Conservation (phyloP, 1,140 invertebrate genomes). For the Pogonus chalceus region DNA sequence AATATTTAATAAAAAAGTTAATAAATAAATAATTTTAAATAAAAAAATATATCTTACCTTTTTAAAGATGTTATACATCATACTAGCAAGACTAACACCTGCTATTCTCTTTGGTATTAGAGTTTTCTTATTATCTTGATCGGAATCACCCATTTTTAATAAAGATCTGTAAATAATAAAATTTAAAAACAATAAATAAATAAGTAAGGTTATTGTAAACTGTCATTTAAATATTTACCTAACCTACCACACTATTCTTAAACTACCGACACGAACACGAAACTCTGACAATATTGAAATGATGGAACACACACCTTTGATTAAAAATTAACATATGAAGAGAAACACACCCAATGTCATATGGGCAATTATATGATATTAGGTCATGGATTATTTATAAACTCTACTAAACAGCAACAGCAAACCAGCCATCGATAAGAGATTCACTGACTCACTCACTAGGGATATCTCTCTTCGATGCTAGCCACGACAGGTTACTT, state of each 20-base stretch:
- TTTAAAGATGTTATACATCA: not conserved
- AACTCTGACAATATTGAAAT: too few relatives aligned
- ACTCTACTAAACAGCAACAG: too few relatives aligned
- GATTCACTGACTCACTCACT: too few relatives aligned
- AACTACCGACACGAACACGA: too few relatives aligned
- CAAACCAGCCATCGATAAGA: too few relatives aligned
- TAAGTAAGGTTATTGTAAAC: not conserved
- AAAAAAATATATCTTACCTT: not conserved
- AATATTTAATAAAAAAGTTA: too few relatives aligned
- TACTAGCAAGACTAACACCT: not conserved
- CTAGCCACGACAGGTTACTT: too few relatives aligned
- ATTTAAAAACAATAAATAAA: not conserved
- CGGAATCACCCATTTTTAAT: not conserved
- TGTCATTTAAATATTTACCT: not conserved
- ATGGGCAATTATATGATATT: not conserved
- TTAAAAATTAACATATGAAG: not conserved
- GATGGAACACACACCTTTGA: too few relatives aligned
- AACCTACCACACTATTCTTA: not conserved
- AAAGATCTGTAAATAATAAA: not conserved
- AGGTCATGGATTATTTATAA: conserved; percentile 4
- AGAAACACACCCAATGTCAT: not conserved
- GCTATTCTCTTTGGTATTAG: not conserved
- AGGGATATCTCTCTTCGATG: too few relatives aligned
- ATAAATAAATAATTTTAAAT: too few relatives aligned
- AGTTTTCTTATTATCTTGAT: not conserved